Conservation (phyloP, 2,113 vertebrate genomes). For the Canis aureus region DNA sequence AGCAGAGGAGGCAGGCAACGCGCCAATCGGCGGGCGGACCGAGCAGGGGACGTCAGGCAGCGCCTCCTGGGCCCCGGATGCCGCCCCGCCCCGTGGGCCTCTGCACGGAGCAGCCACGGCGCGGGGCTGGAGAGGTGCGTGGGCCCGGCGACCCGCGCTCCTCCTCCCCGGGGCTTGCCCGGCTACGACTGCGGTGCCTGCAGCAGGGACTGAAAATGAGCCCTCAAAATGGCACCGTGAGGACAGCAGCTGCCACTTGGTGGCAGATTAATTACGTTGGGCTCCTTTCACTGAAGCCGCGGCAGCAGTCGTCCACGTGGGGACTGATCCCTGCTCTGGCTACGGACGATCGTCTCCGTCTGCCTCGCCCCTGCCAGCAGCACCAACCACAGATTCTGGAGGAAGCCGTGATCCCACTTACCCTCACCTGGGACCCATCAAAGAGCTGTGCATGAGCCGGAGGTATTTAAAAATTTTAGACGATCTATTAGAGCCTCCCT, state of each 20-base stretch:
- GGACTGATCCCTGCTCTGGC: not conserved
- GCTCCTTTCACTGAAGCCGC: not conserved
- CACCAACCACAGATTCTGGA: not conserved
- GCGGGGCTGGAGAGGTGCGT: not conserved
- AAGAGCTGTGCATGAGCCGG: not conserved
- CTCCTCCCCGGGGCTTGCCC: not conserved
- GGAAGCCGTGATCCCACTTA: not conserved
- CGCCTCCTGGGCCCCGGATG: not conserved
- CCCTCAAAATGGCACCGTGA: not conserved
- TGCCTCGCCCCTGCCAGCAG: not conserved
- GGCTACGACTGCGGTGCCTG: not conserved
- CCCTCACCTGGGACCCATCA: not conserved
- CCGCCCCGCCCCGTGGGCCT: too few relatives aligned
- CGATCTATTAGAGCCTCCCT: not conserved
- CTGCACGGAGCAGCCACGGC: not conserved
- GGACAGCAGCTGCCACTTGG: not conserved
- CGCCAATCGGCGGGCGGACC: not conserved
- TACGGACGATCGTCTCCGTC: not conserved
- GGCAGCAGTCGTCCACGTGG: not conserved
- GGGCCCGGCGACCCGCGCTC: fast-evolving
- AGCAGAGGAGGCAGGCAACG: not conserved
- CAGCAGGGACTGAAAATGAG: not conserved
- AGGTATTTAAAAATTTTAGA: not conserved
- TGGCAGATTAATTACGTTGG: not conserved
- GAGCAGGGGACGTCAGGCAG: not conserved